Evolutionary conservation across 2,113 vertebrate species (phyloP).

Genomic region (Hystrix cristata): DNA sequence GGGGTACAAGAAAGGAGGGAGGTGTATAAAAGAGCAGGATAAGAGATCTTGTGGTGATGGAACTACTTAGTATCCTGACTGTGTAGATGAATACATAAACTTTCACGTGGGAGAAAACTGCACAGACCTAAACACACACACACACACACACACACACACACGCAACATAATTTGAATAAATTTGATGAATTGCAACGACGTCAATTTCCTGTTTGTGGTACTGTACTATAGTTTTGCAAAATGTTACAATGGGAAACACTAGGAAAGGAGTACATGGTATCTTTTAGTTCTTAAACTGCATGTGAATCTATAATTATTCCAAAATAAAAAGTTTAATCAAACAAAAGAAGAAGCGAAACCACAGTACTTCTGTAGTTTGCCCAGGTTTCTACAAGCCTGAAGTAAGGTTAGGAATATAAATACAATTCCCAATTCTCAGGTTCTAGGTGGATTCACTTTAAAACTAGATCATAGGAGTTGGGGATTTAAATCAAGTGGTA

Average conservation of each 20-base stretch:
- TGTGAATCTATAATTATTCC: slow-evolving; percentile 32
- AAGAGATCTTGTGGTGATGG: background rate
- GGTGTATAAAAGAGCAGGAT: background rate
- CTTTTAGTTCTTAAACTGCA: slow-evolving; percentile 55
- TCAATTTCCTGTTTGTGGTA: slow-evolving; percentile 44
- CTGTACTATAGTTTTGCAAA: slow-evolving; percentile 37
- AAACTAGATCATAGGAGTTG: background rate
- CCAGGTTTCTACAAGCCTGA: slow-evolving; percentile 9
- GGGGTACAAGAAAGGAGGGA: background rate
- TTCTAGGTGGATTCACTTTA: slow-evolving; percentile 42
- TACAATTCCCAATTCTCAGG: slow-evolving; percentile 45
- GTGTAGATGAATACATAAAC: background rate
- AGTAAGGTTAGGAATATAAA: slow-evolving; percentile 19
- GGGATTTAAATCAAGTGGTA: too few species aligned
- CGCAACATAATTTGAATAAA: slow-evolving; percentile 14
- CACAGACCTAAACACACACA: slow-evolving; percentile 38
- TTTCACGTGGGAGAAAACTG: slow-evolving; percentile 1
- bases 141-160: background rate
- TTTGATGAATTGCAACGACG: slow-evolving; percentile 39
- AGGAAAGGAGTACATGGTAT: background rate
- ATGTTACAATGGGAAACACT: slow-evolving; percentile 24
- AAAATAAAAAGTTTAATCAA: slow-evolving; percentile 38
- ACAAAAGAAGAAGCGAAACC: background rate
- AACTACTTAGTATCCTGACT: slow-evolving; percentile 30
- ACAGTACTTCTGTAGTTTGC: slow-evolving; percentile 9